Base-by-base conservation (phyloP, 2,888 invertebrate species). In the Epirrhoe tristata region DNA sequence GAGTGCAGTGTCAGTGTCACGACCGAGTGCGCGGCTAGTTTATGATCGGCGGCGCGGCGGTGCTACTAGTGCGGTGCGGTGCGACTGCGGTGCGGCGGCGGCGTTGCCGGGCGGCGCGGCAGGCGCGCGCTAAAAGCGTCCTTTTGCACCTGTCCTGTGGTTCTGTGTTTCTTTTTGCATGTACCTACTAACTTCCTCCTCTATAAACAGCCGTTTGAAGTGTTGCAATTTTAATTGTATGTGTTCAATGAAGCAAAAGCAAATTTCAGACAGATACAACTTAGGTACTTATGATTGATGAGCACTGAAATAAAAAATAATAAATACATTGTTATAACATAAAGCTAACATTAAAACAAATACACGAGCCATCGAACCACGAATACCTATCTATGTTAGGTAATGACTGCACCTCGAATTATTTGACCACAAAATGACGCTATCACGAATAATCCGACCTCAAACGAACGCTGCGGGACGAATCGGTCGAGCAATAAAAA, bases 401-500 rank as follows among this genome's bases (percentile, higher is more conserved):
- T 43, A 12, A 43, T 12, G 39, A 46, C n/a, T 46, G 10, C n/a
- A 14, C 16, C 14, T 48, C 16, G 16, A 48, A 48, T 48, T 14
- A 48, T 14, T 14, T 48, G 16, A 48, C 48, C 48, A 48, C 48
- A 14, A 14, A 46, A 14, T 46, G 5, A 48, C 48, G 48, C 48
- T 16, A 48, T 48, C 48, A 16, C 48, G 48, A 14, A 48, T 16
- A 16, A 48, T 16, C 7, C 14, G 14, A 7, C 48, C 48, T 16
- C 48, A 16, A 48, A 48, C 48, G 48, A 14, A 48, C 48, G 48
- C 7, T 48, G 48, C 7, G 48, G 14, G 48, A 14, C 48, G 48
- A 48, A 48, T 48, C 16, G 16, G 48, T 48, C 14, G 48, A 48
- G 48, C 48, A 48, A 48, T 48, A 48, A 48, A 48, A 48, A 48